Evolutionary conservation across 1,140 invertebrate genomes (phyloP).

Genomic region (Sesamia nonagrioides): DNA sequence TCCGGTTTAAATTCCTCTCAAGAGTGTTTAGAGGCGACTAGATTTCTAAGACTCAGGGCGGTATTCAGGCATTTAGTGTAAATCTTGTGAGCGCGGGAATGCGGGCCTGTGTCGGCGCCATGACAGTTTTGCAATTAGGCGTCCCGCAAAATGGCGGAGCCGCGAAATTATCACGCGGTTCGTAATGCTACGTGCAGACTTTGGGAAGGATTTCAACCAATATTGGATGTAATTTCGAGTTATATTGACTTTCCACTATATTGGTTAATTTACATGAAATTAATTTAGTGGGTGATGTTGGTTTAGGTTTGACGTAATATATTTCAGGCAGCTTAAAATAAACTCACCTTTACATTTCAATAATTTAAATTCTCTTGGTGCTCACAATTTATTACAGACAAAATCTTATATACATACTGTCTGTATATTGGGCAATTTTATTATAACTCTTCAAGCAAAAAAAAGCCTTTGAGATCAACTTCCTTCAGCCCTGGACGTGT

Average conservation of each 20-base stretch:
- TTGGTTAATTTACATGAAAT: conserved; percentile 42
- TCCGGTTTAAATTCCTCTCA: conserved; percentile 46
- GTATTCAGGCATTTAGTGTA: conserved; percentile 60
- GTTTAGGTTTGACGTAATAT: background rate
- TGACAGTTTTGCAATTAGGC: conserved; percentile 63
- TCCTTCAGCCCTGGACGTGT: background rate
- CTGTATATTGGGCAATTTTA: too few species aligned
- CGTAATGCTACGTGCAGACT: conserved; percentile 39
- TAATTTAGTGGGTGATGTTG: conserved; percentile 25
- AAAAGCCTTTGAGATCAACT: background rate
- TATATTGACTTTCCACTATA: conserved; percentile 31
- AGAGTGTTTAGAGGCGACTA: conserved; percentile 40
- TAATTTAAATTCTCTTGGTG: too few species aligned
- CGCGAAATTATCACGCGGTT: conserved; percentile 53
- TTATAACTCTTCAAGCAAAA: too few species aligned
- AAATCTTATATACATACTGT: too few species aligned
- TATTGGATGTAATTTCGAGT: conserved; percentile 39
- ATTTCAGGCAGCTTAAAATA: background rate
- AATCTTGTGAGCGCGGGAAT: conserved; percentile 61
- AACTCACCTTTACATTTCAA: background rate
- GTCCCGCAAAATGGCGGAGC: conserved; percentile 55
- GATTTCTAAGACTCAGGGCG: conserved; percentile 59
- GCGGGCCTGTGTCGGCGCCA: conserved; percentile 58
- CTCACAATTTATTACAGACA: too few species aligned
- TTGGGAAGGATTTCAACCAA: conserved; percentile 42